Percentiles rank a stretch among this genome's conserved stretches.
Conservation (phyloP, 2,113 vertebrate genomes). For the Elephas maximus region DNA sequence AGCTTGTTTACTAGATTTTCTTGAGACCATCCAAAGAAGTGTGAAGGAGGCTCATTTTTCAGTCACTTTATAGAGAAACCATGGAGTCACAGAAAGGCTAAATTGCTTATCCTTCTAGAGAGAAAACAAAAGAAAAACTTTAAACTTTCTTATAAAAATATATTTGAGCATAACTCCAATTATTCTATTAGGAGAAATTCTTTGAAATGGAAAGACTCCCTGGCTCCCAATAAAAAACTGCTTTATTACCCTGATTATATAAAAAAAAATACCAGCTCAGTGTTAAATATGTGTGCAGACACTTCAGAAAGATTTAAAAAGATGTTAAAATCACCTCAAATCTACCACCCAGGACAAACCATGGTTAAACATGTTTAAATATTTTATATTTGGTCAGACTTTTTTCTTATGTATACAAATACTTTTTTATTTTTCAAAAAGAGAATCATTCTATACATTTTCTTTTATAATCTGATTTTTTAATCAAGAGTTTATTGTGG, state of each 20-base stretch:
- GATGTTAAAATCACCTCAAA: slow-evolving; percentile 52
- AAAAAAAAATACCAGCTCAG: neutral
- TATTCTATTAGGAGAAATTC: slow-evolving; percentile 53
- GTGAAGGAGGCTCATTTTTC: neutral
- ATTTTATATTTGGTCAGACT: neutral
- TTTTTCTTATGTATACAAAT: slow-evolving; percentile 17
- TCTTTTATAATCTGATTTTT: slow-evolving; percentile 9
- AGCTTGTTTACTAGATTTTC: neutral
- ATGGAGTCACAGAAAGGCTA: neutral
- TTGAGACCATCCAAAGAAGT: slow-evolving; percentile 13
- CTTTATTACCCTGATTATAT: slow-evolving; percentile 58
- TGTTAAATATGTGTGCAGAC: neutral
- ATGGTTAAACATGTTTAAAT: neutral
- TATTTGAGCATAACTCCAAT: slow-evolving; percentile 12
- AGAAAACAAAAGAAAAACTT: neutral
- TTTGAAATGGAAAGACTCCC: slow-evolving; percentile 52
- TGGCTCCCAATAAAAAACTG: slow-evolving; percentile 55
- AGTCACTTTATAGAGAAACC: slow-evolving; percentile 16
- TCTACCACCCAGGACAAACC: neutral
- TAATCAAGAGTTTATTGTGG: neutral
- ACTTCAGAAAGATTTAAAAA: slow-evolving; percentile 49
- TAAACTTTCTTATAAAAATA: slow-evolving; percentile 51
- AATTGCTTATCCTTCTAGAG: slow-evolving; percentile 33
- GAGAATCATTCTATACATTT: neutral
- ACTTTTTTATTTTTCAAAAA: slow-evolving; percentile 30